These are phyloP conservation scores for Rhyzopertha dominica DNA, from an alignment of 1,140 invertebrate genomes.

Conservation along the genomic window DNA sequence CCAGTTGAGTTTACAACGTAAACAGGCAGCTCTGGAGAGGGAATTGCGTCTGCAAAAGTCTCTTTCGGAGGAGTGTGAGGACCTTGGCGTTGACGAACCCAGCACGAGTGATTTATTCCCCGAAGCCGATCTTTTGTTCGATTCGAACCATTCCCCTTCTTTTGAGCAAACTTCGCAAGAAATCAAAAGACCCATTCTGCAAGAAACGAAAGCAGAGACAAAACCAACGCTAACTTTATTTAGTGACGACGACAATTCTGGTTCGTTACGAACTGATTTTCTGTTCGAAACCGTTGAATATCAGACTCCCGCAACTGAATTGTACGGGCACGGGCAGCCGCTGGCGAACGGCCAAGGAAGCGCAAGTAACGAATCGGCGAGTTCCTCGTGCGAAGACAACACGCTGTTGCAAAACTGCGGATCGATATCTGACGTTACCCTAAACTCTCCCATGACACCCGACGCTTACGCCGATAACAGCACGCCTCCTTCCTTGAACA, in stretches of 20 bases:
- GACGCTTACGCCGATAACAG: slow-evolving; percentile 30
- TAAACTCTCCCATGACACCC: slow-evolving; percentile 40
- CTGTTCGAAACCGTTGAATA: slow-evolving; percentile 39
- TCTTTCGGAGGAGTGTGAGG: slow-evolving; percentile 70
- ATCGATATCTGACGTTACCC: slow-evolving; percentile 42
- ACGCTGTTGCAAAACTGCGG: slow-evolving; percentile 40
- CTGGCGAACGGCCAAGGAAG: slow-evolving; percentile 32
- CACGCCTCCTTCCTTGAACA: slow-evolving; percentile 33
- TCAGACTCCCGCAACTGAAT: slow-evolving; percentile 25
- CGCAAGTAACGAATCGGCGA: slow-evolving; percentile 26
- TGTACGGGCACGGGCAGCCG: slow-evolving; percentile 24
- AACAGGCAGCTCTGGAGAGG: slow-evolving; percentile 52
- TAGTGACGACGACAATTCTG: slow-evolving; percentile 41
- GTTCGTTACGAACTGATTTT: slow-evolving; percentile 36
- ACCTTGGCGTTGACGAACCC: slow-evolving; percentile 69
- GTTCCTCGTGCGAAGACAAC: slow-evolving; percentile 38
- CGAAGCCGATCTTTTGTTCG: slow-evolving; percentile 66
- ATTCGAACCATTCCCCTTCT: slow-evolving; percentile 46
- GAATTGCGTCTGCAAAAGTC: slow-evolving; percentile 61
- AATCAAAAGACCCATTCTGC: slow-evolving; percentile 21
- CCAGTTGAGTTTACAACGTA: slow-evolving; percentile 39
- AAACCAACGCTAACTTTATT: slow-evolving; percentile 37
- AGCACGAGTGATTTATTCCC: slow-evolving; percentile 72
- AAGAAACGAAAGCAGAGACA: slow-evolving; percentile 23
- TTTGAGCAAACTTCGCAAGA: slow-evolving; percentile 43